Evolutionary conservation across 2,113 vertebrate species (phyloP).

Genomic region (Paraplagusia blochii): DNA sequence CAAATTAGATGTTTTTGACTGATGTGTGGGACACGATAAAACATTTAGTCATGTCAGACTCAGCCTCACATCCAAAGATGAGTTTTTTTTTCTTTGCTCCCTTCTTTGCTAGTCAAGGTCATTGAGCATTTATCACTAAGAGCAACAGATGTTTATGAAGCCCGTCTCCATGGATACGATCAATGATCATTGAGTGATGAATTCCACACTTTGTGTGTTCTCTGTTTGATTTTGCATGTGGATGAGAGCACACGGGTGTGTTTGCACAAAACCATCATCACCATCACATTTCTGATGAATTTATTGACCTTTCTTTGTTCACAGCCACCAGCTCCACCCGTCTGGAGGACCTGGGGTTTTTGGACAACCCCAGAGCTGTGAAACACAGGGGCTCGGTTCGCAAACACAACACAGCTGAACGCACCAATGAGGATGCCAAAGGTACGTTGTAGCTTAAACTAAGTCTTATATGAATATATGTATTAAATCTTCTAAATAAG

Average conservation of each 20-base stretch:
- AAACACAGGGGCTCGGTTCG: slow-evolving; percentile 85
- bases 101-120: slow-evolving; percentile 44
- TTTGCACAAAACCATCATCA: slow-evolving; percentile 31
- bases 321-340: slow-evolving; percentile 94
- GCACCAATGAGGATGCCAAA: slow-evolving; percentile 81
- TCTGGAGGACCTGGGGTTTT: slow-evolving; percentile 89
- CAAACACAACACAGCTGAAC: slow-evolving; percentile 82
- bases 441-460: slow-evolving; percentile 65
- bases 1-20: slow-evolving; percentile 16
- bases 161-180: slow-evolving; percentile 62
- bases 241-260: slow-evolving; percentile 1
- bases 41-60: slow-evolving; percentile 36
- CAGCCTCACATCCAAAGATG: slow-evolving; percentile 9
- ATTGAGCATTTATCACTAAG: slow-evolving; percentile 23
- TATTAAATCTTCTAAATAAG: too few species aligned
- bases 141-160: slow-evolving; percentile 44
- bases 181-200: slow-evolving; percentile 30
- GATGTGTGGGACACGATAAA: slow-evolving; percentile 28
- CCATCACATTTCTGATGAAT: slow-evolving; percentile 29
- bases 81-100: slow-evolving; percentile 8
- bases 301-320: slow-evolving; percentile 20
- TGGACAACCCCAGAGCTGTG: slow-evolving; percentile 87
- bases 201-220: slow-evolving; percentile 38
- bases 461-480: background rate
- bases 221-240: slow-evolving; percentile 11